These are phyloP conservation scores for Portevinia maculata DNA, from an alignment of 2,888 invertebrate species.

Conservation along the genomic window DNA sequence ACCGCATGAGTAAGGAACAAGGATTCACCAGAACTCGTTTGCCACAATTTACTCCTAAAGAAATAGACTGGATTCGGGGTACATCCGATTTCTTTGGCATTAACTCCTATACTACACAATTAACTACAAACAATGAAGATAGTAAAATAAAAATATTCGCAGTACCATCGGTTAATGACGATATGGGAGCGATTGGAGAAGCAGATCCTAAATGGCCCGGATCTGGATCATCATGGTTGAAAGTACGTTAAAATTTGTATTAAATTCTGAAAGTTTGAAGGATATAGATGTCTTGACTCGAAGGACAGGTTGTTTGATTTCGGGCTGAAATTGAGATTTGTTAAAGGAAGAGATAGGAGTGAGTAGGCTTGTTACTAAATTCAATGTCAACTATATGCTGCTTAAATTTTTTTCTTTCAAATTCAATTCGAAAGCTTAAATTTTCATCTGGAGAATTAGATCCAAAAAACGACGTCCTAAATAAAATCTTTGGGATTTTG, in stretches of 20 bases:
- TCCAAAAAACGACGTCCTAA: no score
- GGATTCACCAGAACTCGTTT: slow-evolving; percentile 86
- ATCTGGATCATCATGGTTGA: slow-evolving; percentile 85
- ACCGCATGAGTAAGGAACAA: slow-evolving; percentile 85
- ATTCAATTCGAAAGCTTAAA: no score
- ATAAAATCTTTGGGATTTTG: no score
- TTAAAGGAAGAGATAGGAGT: no score
- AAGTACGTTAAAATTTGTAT: slow-evolving; percentile 82
- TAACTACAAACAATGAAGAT: slow-evolving; percentile 82
- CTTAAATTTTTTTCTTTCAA: no score
- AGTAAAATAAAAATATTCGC: slow-evolving; percentile 81
- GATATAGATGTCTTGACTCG: no score
- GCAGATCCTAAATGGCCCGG: slow-evolving; percentile 86
- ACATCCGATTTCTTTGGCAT: slow-evolving; percentile 89
- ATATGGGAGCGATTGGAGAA: slow-evolving; percentile 85
- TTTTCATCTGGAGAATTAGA: no score
- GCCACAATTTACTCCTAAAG: slow-evolving; percentile 85
- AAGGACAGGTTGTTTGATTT: no score
- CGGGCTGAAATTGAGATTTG: no score
- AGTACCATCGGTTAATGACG: slow-evolving; percentile 85
- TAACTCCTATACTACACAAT: slow-evolving; percentile 88
- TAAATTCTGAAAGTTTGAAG: neutral
- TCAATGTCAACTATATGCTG: no score
- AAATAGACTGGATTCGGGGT: slow-evolving; percentile 85
- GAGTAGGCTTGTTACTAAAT: no score